A percentile compares a stretch with the other conserved stretches of the same genome.
phyloP scores from a whole-genome alignment of 2,797 vertebrate species.

The Etheostoma perlongum region DNA sequence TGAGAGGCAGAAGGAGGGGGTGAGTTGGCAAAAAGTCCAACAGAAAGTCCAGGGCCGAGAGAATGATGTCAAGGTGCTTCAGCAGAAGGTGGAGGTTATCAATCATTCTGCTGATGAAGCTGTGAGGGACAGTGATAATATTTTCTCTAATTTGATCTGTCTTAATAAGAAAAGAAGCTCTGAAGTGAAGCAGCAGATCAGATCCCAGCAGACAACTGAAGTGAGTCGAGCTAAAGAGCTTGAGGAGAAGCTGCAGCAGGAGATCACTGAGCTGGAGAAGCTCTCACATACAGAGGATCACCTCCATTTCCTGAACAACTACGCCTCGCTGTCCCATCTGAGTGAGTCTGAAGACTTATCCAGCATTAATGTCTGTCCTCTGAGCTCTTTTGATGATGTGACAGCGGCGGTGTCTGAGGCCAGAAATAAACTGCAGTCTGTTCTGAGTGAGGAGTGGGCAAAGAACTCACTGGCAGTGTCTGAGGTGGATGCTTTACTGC shows the following conservation, averaged over 20 bases:
- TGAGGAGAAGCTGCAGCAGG: conserved; percentile 24
- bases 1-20: accelerated
- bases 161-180: background rate
- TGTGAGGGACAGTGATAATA: conserved; percentile 17
- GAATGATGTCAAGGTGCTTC: conserved; percentile 1
- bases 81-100: background rate
- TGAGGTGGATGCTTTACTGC: background rate
- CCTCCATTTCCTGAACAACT: conserved; percentile 29
- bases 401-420: background rate
- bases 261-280: conserved; percentile 16
- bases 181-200: conserved; percentile 32
- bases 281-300: conserved; percentile 29
- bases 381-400: conserved; percentile 4
- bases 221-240: conserved; percentile 2
- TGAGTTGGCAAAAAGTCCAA: background rate
- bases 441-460: conserved; percentile 5
- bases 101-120: conserved; percentile 31
- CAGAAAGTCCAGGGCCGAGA: conserved; percentile 27
- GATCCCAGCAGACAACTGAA: conserved; percentile 19
- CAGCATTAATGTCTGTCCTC: background rate
- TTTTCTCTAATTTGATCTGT: conserved; percentile 6
- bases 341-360: background rate
- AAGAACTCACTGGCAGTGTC: background rate
- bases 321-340: background rate
- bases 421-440: conserved; percentile 20